Evolutionary conservation across 2,888 invertebrate genomes (phyloP).

Genomic region (Parnassius apollo): DNA sequence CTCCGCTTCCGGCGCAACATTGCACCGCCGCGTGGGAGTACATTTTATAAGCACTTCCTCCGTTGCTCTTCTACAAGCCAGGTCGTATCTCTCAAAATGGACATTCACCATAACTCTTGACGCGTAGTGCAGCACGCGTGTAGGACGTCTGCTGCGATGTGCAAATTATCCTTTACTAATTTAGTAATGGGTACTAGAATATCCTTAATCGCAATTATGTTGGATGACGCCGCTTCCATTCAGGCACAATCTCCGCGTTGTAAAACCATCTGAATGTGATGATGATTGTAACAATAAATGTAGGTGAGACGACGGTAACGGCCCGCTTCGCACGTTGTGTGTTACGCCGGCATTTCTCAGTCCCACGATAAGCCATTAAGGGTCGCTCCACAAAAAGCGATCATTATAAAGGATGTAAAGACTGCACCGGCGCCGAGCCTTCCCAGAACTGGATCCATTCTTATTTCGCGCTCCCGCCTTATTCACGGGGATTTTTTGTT

Average conservation of each 20-base stretch:
- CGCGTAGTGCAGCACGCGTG: conserved; percentile 33
- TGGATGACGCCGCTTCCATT: conserved; percentile 42
- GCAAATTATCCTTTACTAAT: conserved; percentile 42
- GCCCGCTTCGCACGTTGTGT: conserved; percentile 33
- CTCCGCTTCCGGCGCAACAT: conserved; percentile 59
- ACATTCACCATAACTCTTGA: background rate
- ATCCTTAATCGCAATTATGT: conserved; percentile 40
- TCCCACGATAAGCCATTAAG: conserved; percentile 72
- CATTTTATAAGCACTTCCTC: conserved; percentile 72
- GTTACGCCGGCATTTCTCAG: conserved; percentile 54
- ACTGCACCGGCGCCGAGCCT: conserved; percentile 76
- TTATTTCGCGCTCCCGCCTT: conserved; percentile 79
- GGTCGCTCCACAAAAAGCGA: conserved; percentile 71
- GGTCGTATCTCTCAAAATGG: conserved; percentile 32
- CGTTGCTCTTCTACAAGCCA: conserved; percentile 58
- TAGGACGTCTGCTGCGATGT: conserved; percentile 41
- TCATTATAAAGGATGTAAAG: conserved; percentile 78
- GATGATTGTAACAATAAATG: conserved; percentile 41
- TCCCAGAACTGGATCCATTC: conserved; percentile 77
- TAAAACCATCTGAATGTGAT: conserved; percentile 42
- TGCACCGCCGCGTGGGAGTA: conserved; percentile 55
- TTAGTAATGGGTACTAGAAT: conserved; percentile 46
- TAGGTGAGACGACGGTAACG: conserved; percentile 37
- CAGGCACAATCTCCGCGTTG: conserved; percentile 43
- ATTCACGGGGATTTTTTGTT: conserved; percentile 69